These are phyloP conservation scores for Ophion obscuratus DNA, from an alignment of 2,888 invertebrate genomes.

Conservation along the genomic window DNA sequence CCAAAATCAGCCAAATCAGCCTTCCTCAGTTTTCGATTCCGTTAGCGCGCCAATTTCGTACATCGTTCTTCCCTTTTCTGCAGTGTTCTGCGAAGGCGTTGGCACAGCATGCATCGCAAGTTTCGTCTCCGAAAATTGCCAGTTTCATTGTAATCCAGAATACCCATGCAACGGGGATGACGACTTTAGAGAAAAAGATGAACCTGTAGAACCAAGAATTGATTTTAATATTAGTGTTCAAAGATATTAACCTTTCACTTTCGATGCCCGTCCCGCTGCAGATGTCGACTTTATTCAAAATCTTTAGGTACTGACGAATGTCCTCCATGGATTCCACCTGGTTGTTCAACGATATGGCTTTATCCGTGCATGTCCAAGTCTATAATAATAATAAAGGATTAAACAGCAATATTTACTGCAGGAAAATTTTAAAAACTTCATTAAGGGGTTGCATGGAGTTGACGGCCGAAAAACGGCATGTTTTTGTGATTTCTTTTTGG, in stretches of 20 bases:
- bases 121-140: not conserved
- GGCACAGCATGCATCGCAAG: not conserved
- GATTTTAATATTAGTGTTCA: too few relatives aligned
- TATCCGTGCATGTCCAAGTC: too few relatives aligned
- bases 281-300: not conserved
- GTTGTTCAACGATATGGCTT: too few relatives aligned
- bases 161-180: not conserved
- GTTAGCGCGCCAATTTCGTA: too few relatives aligned
- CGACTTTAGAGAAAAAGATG: not conserved
- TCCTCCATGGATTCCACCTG: not conserved
- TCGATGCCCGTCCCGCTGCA: not conserved
- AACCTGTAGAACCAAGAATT: not conserved
- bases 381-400: too few relatives aligned
- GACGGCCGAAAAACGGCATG: not conserved
- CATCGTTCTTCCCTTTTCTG: too few relatives aligned
- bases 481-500: not conserved
- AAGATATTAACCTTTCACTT: not conserved
- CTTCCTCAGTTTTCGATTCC: too few relatives aligned
- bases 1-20: too few relatives aligned
- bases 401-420: too few relatives aligned
- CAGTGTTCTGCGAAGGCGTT: not conserved
- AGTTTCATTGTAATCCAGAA: not conserved
- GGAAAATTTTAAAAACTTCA: not conserved
- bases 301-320: not conserved
- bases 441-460: not conserved